Base-by-base conservation (phyloP, 2,888 invertebrate species). In the Harpalus rubripes region DNA sequence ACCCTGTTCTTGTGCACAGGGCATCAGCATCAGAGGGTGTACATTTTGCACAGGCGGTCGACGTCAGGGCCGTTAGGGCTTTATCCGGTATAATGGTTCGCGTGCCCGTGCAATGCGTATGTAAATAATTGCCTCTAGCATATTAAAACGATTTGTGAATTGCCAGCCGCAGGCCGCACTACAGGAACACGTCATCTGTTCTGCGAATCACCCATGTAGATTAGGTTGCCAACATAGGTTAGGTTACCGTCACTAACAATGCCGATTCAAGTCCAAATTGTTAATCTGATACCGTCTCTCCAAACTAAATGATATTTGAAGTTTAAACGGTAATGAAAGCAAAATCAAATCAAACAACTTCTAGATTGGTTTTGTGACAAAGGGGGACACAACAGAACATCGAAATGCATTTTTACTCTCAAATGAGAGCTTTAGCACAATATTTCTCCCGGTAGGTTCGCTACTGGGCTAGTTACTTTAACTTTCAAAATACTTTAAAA, bases 51-150 rank as follows among this genome's bases (percentile, higher is more conserved):
- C 32, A 32, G 32, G 63, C 63, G 63, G 12, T 12, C 10, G 44
- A 8, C 12, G 44, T 8, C 44, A 52, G 44, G 44, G 10, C 61
- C 61, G 16, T 26, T 61, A 22, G 7, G 16, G 61, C 61, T 16
- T 61, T 61, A 18, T 52, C 44, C 26, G 32, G 12, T 26, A 32
- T 65, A 65, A 65, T 65, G 32, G 65, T 39, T 10, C 32, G 65
- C 32, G 26, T 32, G 26, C 7, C 15, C 63, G 32, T 26, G 22
- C 32, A 12, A 5, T 61, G 65, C 26, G 44, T 26, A 15, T 26
- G 65, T 65, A 65, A 65, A 65, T 65, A 65, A 65, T 65, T 65
- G 65, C 65, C 65, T 65, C 65, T 65, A 65, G 65, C 65, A 65
- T 65, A 65, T 65, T 65, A 65, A 65, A 65, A 63, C 32, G 32